Evolutionary conservation across 2,888 invertebrate genomes (phyloP), one percentile per base, ranked within the genome.

Genomic region (Microctonus brassicae): DNA sequence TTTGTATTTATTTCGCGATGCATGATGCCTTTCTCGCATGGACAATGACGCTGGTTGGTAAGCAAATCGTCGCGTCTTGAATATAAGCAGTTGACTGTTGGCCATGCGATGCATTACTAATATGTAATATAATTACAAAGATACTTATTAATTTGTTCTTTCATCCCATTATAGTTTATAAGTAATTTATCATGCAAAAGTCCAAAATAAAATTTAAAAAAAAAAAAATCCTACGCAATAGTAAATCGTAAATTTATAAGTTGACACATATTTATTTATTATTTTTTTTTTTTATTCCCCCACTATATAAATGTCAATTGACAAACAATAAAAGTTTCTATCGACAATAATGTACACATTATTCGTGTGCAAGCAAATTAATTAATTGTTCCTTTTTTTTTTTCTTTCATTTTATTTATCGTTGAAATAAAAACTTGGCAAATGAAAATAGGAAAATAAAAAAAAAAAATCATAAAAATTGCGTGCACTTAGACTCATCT

Each of bases 1-100:
- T 66, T 34, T 34, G 55, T 66, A 66, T 55, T 66, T 55, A 66
- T 55, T 55, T 66, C 34, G 53, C 65, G 24, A 66, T 36, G 55
- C 65, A 57, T 36, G 57, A 36, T 53, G 53, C 34, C 36, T 65
- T 65, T 34, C 53, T 13, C 42, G 20, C n/a, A 33, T 24, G 22
- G 11, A 36, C 26, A 22, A 66, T 57, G 36, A 57, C 57, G 57
- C 39, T 17, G 17, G 42, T 58, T 58, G 58, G 34, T 58, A 34
- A 58, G 34, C 34, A 58, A 58, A 66, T 36, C 4, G 24, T 52
- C 53, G 64, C 53, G 29, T 66, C 57, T 55, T 66, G 55, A 66
- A 36, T 57, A 36, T 36, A 66, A 66, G 26, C 36, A 26, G 24
- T 57, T 26, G 26, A 63, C 47, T 47, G 33, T 33, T 29, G 47